phyloP scores from a whole-genome alignment of 2,113 vertebrate genomes.

The Gymnobelideus leadbeateri region DNA sequence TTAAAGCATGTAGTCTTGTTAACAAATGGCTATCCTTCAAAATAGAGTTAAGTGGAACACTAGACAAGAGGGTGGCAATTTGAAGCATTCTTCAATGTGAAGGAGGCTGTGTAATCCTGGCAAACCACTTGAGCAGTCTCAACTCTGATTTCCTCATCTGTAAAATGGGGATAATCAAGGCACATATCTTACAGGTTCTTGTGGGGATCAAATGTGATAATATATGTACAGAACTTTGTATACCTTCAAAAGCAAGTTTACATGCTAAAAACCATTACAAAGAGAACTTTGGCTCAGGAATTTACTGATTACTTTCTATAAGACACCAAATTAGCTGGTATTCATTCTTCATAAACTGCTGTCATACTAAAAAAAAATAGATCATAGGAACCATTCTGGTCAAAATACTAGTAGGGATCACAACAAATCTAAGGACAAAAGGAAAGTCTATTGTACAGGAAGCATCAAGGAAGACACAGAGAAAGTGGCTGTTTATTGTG shows the following conservation, averaged over 20 bases:
- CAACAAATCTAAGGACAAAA: background rate
- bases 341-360: background rate
- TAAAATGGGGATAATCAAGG: background rate
- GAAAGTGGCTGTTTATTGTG: background rate
- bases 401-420: background rate
- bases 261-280: background rate
- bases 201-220: background rate
- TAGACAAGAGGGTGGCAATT: background rate
- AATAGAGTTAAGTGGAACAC: background rate
- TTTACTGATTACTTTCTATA: background rate
- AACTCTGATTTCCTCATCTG: background rate
- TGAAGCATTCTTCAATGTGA: background rate
- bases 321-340: background rate
- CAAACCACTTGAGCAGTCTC: background rate
- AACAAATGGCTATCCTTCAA: background rate
- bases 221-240: background rate
- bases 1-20: background rate
- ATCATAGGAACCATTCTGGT: background rate
- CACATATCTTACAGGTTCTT: background rate
- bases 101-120: background rate
- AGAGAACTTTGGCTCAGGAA: background rate
- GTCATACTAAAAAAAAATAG: background rate
- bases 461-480: background rate
- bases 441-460: background rate
- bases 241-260: background rate